phyloP scores from a whole-genome alignment of 2,113 vertebrate species.

The Ginglymostoma cirratum region DNA sequence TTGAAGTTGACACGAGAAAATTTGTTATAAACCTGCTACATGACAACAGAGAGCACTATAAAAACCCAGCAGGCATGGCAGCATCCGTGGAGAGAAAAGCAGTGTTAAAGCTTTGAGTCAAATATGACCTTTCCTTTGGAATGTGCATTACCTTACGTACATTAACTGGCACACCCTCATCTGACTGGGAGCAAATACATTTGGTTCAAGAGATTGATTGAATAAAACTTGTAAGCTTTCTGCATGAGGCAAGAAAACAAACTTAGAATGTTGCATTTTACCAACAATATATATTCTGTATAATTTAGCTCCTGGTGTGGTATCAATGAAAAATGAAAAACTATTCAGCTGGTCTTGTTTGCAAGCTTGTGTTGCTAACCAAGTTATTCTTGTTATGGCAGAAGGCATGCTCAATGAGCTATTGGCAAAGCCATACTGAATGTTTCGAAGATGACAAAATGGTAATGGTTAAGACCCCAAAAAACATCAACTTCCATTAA shows the following conservation, averaged over 20 bases:
- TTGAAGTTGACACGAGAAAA: no score
- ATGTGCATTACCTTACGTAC: neutral
- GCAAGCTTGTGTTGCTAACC: neutral
- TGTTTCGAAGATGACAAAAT: neutral
- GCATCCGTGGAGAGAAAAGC: neutral
- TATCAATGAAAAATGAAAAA: neutral
- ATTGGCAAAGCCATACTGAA: slow-evolving; percentile 15
- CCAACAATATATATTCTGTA: neutral
- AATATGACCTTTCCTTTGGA: neutral
- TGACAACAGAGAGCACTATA: neutral
- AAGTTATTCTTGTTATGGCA: neutral
- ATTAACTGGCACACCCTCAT: neutral
- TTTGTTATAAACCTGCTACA: neutral
- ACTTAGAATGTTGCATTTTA: neutral
- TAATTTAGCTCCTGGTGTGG: neutral
- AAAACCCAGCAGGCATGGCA: neutral
- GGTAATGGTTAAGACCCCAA: neutral
- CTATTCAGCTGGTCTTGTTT: neutral
- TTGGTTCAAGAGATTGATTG: neutral
- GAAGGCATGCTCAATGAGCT: neutral
- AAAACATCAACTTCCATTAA: neutral
- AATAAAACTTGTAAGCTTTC: neutral
- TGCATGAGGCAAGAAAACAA: neutral
- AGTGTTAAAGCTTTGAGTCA: neutral
- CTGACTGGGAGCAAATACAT: neutral